phyloP scores from a whole-genome alignment of 92 coral and sea anemone genomes.

The Paragorgia papillata region DNA sequence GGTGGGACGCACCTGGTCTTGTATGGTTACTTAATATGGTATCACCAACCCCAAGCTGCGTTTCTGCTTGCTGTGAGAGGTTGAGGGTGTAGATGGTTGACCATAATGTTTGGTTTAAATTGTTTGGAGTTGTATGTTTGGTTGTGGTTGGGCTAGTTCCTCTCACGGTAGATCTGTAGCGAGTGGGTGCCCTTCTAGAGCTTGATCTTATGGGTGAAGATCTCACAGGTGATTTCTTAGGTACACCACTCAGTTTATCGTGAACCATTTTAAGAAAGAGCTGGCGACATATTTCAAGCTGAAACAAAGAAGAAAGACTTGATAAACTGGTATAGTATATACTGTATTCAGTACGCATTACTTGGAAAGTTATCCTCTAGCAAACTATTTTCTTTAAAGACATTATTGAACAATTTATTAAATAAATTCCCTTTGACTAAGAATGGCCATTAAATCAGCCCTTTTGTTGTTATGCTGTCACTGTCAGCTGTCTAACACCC shows the following conservation, averaged over 20 bases:
- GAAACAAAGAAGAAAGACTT: neutral
- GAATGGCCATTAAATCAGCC: too few species aligned
- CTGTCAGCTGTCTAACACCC: too few species aligned
- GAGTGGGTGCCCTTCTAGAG: conserved; percentile 6
- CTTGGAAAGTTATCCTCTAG: too few species aligned
- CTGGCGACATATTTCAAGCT: neutral
- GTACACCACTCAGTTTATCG: neutral
- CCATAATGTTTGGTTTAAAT: conserved; percentile 7
- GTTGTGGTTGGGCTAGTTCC: neutral
- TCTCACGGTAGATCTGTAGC: conserved; percentile 13
- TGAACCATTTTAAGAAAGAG: conserved; percentile 4
- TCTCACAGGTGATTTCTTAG: neutral
- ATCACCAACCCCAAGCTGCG: neutral
- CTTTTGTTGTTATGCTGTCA: too few species aligned
- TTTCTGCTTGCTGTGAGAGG: conserved; percentile 8
- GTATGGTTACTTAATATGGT: neutral
- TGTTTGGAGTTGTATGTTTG: neutral
- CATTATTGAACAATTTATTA: too few species aligned
- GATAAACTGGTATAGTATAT: too few species aligned
- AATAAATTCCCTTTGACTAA: too few species aligned
- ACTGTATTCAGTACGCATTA: too few species aligned
- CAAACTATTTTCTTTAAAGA: too few species aligned
- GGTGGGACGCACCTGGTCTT: neutral
- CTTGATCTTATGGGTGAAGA: neutral
- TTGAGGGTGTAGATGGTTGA: conserved; percentile 24